Percentiles rank a stretch among this genome's conserved stretches.
These are phyloP conservation scores for Acanthis flammea DNA, from an alignment of 2,797 vertebrate species.

Conservation along the genomic window DNA sequence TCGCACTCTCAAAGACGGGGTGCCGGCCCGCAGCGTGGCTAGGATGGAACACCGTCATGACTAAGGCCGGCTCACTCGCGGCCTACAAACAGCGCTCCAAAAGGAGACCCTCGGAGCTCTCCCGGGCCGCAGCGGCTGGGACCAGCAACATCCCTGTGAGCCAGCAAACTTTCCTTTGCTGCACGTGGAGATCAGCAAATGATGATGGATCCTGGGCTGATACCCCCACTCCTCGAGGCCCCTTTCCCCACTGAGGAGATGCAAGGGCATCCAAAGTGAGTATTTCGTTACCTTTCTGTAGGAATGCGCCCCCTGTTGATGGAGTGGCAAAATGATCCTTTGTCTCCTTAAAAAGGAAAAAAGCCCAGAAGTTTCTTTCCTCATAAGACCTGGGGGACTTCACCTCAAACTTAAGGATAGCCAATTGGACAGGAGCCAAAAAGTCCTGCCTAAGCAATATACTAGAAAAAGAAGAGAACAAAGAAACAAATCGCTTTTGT, in stretches of 20 bases:
- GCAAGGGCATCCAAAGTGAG: background rate
- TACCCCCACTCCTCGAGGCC: background rate
- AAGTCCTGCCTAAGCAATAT: too few relatives aligned
- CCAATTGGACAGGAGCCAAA: too few relatives aligned
- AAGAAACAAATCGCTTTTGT: too few relatives aligned
- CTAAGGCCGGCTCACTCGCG: fast-evolving
- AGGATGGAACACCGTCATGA: background rate
- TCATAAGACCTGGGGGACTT: too few relatives aligned
- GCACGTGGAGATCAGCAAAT: fast-evolving
- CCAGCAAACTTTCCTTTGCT: background rate
- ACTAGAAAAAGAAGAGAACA: too few relatives aligned
- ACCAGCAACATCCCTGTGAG: background rate
- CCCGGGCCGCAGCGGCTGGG: fast-evolving
- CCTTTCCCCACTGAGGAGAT: background rate
- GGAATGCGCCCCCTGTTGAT: too few relatives aligned
- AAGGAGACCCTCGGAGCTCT: background rate
- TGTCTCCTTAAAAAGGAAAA: too few relatives aligned
- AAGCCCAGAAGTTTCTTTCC: too few relatives aligned
- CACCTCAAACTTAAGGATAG: too few relatives aligned
- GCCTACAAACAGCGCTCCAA: background rate
- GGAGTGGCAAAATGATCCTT: too few relatives aligned
- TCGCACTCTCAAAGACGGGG: too few relatives aligned
- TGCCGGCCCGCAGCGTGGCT: fast-evolving
- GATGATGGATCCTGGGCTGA: background rate
- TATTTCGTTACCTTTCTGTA: background rate